Conservation (phyloP, 2,797 vertebrate species). For the Eulemur albifrons region DNA sequence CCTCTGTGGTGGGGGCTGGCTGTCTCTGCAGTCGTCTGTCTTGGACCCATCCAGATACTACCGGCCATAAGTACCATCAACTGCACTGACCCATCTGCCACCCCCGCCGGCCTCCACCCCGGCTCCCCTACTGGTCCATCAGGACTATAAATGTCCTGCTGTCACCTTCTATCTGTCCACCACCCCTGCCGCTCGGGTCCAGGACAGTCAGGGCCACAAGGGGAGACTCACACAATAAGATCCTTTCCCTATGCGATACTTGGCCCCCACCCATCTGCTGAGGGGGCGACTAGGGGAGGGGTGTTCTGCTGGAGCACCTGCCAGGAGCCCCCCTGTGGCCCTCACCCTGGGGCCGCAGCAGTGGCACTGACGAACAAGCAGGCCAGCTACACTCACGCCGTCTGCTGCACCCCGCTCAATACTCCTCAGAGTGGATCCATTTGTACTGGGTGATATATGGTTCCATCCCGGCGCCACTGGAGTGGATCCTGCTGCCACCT, state of each 20-base stretch:
- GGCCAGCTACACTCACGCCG: neutral
- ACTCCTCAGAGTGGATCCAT: slow-evolving; percentile 46
- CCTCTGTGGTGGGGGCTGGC: neutral
- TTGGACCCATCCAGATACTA: neutral
- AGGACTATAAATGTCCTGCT: neutral
- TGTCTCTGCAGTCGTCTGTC: neutral
- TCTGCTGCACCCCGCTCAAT: slow-evolving; percentile 43
- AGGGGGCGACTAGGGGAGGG: neutral
- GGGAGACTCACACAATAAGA: neutral
- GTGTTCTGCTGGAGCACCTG: neutral
- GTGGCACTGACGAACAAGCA: slow-evolving; percentile 29
- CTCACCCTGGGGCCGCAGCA: neutral
- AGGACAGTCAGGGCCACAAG: neutral
- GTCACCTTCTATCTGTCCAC: neutral
- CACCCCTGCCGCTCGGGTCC: neutral
- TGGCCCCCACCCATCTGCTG: neutral
- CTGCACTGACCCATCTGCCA: neutral
- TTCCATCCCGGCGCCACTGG: neutral
- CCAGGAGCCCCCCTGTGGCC: no score
- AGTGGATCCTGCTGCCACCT: neutral
- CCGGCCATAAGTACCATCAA: neutral
- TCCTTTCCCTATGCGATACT: neutral
- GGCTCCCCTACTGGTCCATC: neutral
- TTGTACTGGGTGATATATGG: slow-evolving; percentile 61
- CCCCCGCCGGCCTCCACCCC: neutral